A percentile compares a stretch with the other conserved stretches of the same genome.
Conservation (phyloP, 2,797 vertebrate genomes). For the Numenius phaeopus region DNA sequence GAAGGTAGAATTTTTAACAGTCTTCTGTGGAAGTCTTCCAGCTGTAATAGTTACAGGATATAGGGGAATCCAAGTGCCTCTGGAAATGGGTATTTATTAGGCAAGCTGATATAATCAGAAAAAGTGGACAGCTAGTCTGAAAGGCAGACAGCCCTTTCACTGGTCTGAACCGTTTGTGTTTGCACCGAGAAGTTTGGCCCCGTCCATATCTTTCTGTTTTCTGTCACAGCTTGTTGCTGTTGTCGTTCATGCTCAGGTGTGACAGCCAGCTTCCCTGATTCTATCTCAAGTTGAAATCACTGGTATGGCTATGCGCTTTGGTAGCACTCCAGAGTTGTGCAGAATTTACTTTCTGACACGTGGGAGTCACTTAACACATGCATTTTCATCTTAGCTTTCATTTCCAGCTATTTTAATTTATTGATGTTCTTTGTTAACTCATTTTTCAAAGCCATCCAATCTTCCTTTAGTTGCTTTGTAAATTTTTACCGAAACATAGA, state of each 20-base stretch:
- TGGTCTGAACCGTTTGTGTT: background rate
- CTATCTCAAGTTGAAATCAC: background rate
- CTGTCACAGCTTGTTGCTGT: background rate
- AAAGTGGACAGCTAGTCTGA: background rate
- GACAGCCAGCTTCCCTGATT: background rate
- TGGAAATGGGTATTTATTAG: background rate
- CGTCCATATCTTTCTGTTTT: background rate
- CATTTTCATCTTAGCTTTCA: background rate
- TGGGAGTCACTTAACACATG: background rate
- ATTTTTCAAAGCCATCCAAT: background rate
- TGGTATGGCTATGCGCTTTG: background rate
- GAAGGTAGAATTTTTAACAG: background rate
- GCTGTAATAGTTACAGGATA: background rate
- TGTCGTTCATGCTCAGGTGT: background rate
- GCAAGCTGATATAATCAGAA: background rate
- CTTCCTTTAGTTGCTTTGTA: background rate
- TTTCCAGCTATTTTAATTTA: background rate
- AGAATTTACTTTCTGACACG: background rate
- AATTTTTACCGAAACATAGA: background rate
- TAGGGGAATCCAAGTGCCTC: background rate
- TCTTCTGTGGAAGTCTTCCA: background rate
- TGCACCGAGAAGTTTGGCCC: background rate
- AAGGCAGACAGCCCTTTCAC: background rate
- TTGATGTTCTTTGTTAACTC: background rate
- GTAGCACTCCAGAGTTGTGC: background rate